Evolutionary conservation across 92 coral and sea anemone genomes (phyloP).

Genomic region (Hydrozoanthus gracilis): DNA sequence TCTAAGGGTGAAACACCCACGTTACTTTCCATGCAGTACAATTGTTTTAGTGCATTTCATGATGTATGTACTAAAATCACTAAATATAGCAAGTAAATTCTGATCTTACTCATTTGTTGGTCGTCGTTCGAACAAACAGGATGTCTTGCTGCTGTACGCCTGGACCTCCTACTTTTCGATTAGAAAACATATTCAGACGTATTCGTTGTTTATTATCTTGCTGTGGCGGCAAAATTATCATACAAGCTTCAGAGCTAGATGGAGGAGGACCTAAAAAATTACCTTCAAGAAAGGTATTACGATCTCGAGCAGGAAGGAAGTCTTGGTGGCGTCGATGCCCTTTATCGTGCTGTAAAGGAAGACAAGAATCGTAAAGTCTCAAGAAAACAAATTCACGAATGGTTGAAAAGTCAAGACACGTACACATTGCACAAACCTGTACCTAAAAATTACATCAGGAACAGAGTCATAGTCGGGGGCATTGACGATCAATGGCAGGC

Average conservation of each 20-base stretch:
- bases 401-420: neutral
- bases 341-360: too few species aligned
- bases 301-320: neutral
- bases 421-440: too few species aligned
- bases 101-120: neutral
- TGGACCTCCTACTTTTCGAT: slow-evolving; percentile 16
- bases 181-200: neutral
- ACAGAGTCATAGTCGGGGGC: too few species aligned
- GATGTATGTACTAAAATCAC: too few species aligned
- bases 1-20: too few species aligned
- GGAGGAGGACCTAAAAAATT: slow-evolving; percentile 18
- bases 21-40: too few species aligned
- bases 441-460: too few species aligned
- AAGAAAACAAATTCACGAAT: neutral
- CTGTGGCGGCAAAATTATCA: slow-evolving; percentile 36
- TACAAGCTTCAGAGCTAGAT: slow-evolving; percentile 32
- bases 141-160: slow-evolving; percentile 32
- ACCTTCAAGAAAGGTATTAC: neutral
- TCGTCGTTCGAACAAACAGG: neutral
- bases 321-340: neutral
- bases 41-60: too few species aligned
- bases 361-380: slow-evolving; percentile 1
- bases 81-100: neutral
- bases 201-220: slow-evolving; percentile 28
- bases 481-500: too few species aligned